Conservation (phyloP, 1,140 invertebrate species). For the Drosophila biarmipes region DNA sequence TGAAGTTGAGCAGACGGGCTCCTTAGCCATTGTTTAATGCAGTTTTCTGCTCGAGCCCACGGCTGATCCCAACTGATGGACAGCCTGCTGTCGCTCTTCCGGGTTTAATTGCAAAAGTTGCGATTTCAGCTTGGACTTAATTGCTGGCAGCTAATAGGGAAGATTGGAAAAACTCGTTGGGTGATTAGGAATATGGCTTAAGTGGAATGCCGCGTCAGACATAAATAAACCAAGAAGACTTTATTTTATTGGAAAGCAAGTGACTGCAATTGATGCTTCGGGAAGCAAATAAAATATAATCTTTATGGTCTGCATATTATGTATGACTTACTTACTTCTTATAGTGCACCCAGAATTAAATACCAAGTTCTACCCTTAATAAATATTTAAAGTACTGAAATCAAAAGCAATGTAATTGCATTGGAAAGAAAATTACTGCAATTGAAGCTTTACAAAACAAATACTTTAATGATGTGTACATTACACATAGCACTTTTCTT, state of each 20-base stretch:
- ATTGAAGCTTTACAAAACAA: too few relatives aligned
- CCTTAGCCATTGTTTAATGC: slow-evolving; percentile 10
- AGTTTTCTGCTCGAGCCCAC: not conserved
- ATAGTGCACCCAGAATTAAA: not conserved
- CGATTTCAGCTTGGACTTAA: not conserved
- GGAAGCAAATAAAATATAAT: not conserved
- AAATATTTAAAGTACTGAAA: too few relatives aligned
- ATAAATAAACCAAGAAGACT: not conserved
- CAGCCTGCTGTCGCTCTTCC: not conserved
- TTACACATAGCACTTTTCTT: too few relatives aligned
- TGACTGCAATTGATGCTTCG: not conserved
- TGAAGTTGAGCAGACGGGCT: slow-evolving; percentile 9
- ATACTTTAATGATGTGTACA: too few relatives aligned
- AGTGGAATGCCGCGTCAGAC: not conserved
- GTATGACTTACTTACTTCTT: too few relatives aligned
- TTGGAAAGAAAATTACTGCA: too few relatives aligned
- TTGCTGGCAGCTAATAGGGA: slow-evolving; percentile 6
- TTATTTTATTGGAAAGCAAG: not conserved
- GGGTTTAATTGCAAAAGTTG: not conserved
- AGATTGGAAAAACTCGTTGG: not conserved
- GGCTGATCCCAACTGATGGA: not conserved
- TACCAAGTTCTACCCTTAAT: not conserved
- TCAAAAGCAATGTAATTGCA: too few relatives aligned
- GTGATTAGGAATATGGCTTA: not conserved
- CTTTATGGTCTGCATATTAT: not conserved